Evolutionary conservation across 2,113 vertebrate species (phyloP).

Genomic region (Thalassoma bifasciatum): DNA sequence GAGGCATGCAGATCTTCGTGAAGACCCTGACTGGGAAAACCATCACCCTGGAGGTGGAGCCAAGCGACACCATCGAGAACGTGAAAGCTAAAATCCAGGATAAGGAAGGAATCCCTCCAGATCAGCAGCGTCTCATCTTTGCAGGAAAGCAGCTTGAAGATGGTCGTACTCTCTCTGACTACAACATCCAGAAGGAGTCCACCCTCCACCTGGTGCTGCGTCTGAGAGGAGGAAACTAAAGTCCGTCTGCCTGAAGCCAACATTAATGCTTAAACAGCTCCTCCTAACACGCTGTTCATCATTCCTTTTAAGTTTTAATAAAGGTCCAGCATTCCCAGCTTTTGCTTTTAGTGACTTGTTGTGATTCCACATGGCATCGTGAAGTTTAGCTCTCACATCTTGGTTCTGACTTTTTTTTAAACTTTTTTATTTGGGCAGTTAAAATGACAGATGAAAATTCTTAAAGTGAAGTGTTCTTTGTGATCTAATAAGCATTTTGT

Average conservation of each 20-base stretch:
- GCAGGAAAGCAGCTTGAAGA: constrained; percentile 37
- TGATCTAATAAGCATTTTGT: too few relatives aligned
- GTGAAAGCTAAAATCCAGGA: constrained; percentile 43
- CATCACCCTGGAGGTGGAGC: constrained; percentile 41
- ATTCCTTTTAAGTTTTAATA: constrained; percentile 19
- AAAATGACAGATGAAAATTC: too few relatives aligned
- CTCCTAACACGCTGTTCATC: background rate
- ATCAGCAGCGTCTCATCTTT: constrained; percentile 40
- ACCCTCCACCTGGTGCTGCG: constrained; percentile 48
- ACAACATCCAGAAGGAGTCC: constrained; percentile 42
- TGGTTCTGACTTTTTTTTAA: background rate
- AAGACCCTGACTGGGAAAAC: constrained; percentile 44
- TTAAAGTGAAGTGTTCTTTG: too few relatives aligned
- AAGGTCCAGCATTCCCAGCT: constrained; percentile 22
- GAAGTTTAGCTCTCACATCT: background rate
- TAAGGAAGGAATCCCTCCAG: constrained; percentile 36
- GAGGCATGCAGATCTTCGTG: constrained; percentile 52
- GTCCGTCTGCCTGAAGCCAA: background rate
- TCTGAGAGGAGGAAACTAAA: constrained; percentile 44
- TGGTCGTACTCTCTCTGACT: constrained; percentile 29
- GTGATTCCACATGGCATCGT: background rate
- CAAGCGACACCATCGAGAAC: constrained; percentile 33
- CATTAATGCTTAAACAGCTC: background rate
- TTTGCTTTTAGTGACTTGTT: background rate
- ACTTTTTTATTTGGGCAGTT: too few relatives aligned